Evolutionary conservation across 2,888 invertebrate species (phyloP), one percentile per base, ranked within the genome.

Genomic region (Cancer borealis): DNA sequence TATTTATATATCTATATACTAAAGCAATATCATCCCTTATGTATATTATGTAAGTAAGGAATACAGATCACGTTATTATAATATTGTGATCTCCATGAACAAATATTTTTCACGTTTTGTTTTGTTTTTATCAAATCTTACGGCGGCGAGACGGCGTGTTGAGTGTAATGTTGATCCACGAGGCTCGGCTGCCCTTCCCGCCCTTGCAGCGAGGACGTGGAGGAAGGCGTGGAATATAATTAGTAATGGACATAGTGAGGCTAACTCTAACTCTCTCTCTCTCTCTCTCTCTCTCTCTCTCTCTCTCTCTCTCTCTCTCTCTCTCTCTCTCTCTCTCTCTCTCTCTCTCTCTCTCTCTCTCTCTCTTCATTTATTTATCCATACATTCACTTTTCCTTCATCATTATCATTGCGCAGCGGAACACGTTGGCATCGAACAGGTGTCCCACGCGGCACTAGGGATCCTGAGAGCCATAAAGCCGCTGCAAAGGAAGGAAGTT

Each of bases 311-410:
- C 66, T 66, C 66, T 66, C 66, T 66, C 66, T 66, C n/a, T 21
- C 66, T 66, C n/a, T n/a, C 66, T 66, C 66, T 66, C 60, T 66
- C 60, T 66, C 60, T 66, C 60, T 66, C 60, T 66, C 60, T 66
- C 30, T 88, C 88, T 45, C 45, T 88, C 45, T 46, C 47, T 88
- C 46, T 46, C 88, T 88, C 10, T 14, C 17, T 14, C 21, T 21
- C 14, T 17, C 3, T 46, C 88, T 8, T 66, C 21, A 66, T 66
- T 66, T 30, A 79, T 79, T 79, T 79, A 79, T 10, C 30, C 14
- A 79, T 30, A 30, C 30, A 79, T 79, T 30, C 12, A 79, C 30
- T 26, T 79, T 79, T 79, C 79, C 10, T 79, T 79, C 79, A 79
- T 79, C 39, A 39, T 39, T 39, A 39, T 30, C 14, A 3, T 30